phyloP scores from a whole-genome alignment of 2,113 vertebrate species.

The Rhinopomastus cyanomelas region DNA sequence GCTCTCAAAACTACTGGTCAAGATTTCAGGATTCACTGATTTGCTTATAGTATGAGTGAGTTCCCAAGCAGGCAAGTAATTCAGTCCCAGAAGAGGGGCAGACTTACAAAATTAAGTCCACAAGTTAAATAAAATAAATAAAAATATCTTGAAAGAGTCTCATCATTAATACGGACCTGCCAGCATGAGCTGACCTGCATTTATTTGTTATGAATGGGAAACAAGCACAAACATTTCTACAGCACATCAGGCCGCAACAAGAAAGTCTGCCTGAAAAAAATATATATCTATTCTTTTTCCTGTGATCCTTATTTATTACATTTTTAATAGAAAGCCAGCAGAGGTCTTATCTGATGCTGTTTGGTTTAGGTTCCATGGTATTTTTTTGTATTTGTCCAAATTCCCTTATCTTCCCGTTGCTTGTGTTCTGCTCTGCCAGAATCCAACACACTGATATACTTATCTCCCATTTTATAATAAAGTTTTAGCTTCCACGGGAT shows the following conservation, averaged over 20 bases:
- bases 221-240: slow-evolving; percentile 1
- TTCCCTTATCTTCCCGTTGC: slow-evolving; percentile 79
- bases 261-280: neutral
- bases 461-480: slow-evolving; percentile 80
- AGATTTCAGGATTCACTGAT: neutral
- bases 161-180: neutral
- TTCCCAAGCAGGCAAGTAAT: neutral
- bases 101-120: neutral
- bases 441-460: slow-evolving; percentile 74
- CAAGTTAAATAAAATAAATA: neutral
- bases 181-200: neutral
- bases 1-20: neutral
- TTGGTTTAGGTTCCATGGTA: slow-evolving; percentile 75
- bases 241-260: slow-evolving; percentile 30
- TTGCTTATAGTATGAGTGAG: neutral
- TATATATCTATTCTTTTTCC: neutral
- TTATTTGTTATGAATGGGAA: neutral
- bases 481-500: slow-evolving; percentile 70
- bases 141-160: neutral
- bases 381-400: slow-evolving; percentile 78
- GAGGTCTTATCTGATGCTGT: slow-evolving; percentile 78
- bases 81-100: neutral
- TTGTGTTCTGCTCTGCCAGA: slow-evolving; percentile 73
- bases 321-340: slow-evolving; percentile 79
- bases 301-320: slow-evolving; percentile 77